These are phyloP conservation scores for Drosophila teissieri DNA, from an alignment of 1,140 invertebrate genomes.

Conservation along the genomic window DNA sequence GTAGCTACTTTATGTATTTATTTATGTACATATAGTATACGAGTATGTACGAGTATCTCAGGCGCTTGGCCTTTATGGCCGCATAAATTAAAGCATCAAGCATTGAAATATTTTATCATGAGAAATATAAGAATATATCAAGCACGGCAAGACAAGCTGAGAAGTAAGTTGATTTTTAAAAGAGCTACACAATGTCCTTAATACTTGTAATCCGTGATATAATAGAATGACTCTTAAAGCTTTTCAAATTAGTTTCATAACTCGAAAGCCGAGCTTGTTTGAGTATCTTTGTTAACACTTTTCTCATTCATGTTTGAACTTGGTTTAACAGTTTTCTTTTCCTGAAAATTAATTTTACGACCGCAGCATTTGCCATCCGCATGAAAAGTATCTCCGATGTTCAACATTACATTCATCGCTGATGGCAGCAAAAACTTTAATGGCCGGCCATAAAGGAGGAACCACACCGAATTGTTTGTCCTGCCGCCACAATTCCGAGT, in stretches of 20 bases:
- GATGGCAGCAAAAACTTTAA: constrained; percentile 30
- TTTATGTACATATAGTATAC: constrained; percentile 5
- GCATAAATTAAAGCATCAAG: constrained; percentile 57
- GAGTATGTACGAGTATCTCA: constrained; percentile 41
- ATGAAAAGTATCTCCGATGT: constrained; percentile 18
- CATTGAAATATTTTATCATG: constrained; percentile 53
- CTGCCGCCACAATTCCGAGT: constrained; percentile 34
- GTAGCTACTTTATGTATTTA: constrained; percentile 32
- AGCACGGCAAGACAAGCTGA: constrained; percentile 5
- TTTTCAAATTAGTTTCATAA: neutral
- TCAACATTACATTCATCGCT: constrained; percentile 19
- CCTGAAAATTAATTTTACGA: constrained; percentile 16
- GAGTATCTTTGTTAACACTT: neutral
- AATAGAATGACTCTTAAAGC: neutral
- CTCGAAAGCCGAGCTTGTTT: neutral
- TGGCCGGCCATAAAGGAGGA: constrained; percentile 22
- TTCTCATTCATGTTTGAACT: neutral
- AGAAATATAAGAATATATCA: constrained; percentile 11
- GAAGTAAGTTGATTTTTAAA: neutral
- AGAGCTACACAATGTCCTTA: neutral
- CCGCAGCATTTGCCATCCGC: constrained; percentile 7
- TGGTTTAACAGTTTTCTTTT: neutral
- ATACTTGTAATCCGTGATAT: neutral
- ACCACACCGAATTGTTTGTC: constrained; percentile 36
- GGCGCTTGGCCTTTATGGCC: constrained; percentile 56